These are phyloP conservation scores for Poeciliopsis presidionis DNA, from an alignment of 2,797 vertebrate species.

Conservation along the genomic window DNA sequence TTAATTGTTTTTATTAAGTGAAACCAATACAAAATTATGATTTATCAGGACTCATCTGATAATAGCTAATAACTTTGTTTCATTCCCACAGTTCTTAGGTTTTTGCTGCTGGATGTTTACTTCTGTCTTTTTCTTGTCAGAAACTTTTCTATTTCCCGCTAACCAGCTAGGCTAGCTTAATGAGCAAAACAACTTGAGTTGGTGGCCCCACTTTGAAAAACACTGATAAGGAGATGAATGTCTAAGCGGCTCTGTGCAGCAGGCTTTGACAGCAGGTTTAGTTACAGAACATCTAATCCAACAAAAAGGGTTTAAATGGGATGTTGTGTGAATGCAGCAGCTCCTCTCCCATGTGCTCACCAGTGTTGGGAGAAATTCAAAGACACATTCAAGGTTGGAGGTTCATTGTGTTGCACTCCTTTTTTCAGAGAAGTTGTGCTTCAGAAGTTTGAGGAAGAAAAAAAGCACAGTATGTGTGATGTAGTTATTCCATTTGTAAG, in stretches of 20 bases:
- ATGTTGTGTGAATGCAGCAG: conserved; percentile 22
- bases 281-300: background rate
- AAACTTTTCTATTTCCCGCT: background rate
- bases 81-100: no score
- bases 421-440: conserved; percentile 2
- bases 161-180: background rate
- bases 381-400: conserved; percentile 5
- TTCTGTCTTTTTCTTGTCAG: background rate
- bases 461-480: conserved; percentile 32
- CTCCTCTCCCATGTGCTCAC: background rate
- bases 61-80: no score
- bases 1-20: no score
- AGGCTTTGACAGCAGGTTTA: background rate
- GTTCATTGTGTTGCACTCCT: background rate
- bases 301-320: background rate
- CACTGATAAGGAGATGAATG: background rate
- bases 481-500: conserved; percentile 57
- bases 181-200: background rate
- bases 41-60: no score
- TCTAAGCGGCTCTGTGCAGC: background rate
- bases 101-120: background rate
- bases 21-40: no score
- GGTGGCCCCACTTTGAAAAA: background rate
- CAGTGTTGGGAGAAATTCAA: background rate
- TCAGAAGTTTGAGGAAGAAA: background rate